phyloP scores from a whole-genome alignment of 2,888 invertebrate genomes.

The Scaptodrosophila latifasciaeformis region DNA sequence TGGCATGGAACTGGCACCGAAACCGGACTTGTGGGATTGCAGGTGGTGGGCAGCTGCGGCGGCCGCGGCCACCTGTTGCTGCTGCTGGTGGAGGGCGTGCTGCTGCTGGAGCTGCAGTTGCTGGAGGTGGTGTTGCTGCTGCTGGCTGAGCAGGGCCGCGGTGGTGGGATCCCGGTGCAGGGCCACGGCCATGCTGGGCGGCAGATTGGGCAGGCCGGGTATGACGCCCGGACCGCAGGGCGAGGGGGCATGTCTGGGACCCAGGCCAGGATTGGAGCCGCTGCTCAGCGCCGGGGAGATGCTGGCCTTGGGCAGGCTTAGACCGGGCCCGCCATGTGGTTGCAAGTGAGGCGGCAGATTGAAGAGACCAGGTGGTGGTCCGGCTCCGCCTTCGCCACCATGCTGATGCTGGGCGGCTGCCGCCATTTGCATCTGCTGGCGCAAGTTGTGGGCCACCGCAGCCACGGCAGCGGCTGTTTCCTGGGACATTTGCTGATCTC shows the following conservation, averaged over 20 bases:
- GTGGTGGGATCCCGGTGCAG: constrained; percentile 67
- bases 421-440: constrained; percentile 87
- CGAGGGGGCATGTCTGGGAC: constrained; percentile 65
- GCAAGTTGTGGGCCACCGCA: constrained; percentile 88
- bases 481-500: constrained; percentile 77
- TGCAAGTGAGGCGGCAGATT: constrained; percentile 66
- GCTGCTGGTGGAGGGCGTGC: constrained; percentile 62
- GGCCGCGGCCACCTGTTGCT: constrained; percentile 34
- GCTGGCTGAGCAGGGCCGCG: constrained; percentile 56
- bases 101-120: constrained; percentile 63
- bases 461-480: constrained; percentile 89
- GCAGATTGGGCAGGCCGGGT: constrained; percentile 58
- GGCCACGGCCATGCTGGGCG: constrained; percentile 71
- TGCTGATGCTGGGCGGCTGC: constrained; percentile 77
- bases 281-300: constrained; percentile 73
- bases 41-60: constrained; percentile 41
- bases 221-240: constrained; percentile 67
- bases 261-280: constrained; percentile 68
- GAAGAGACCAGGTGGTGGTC: constrained; percentile 76
- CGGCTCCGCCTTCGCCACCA: constrained; percentile 39
- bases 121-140: constrained; percentile 63
- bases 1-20: constrained; percentile 62
- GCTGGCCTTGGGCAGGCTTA: constrained; percentile 72
- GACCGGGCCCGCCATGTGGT: constrained; percentile 40
- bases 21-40: constrained; percentile 53